Base-by-base conservation (phyloP, 2,888 invertebrate species). In the Aquatica leii region DNA sequence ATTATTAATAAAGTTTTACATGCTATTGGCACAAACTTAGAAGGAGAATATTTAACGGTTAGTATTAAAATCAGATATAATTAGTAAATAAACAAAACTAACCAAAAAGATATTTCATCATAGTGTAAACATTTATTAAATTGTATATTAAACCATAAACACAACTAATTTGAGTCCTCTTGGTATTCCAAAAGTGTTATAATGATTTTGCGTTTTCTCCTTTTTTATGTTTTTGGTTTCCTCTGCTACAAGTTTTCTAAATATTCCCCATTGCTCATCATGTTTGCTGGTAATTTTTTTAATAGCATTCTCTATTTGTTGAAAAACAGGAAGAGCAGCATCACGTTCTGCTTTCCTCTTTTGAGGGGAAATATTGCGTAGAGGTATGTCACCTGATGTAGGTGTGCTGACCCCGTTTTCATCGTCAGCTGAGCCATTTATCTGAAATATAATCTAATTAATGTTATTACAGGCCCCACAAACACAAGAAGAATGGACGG, bases 401-500 rank as follows among this genome's bases (percentile, higher is more conserved):
- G n/a, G n/a, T n/a, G n/a, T n/a, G n/a, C n/a, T n/a, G n/a, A n/a
- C n/a, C n/a, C n/a, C n/a, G n/a, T n/a, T n/a, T n/a, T n/a, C n/a
- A n/a, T n/a, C n/a, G n/a, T n/a, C n/a, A n/a, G n/a, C n/a, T n/a
- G n/a, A n/a, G n/a, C n/a, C n/a, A n/a, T n/a, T n/a, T 37, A 37
- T 37, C 40, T 40, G 40, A 40, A 40, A 40, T 40, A 12, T 40
- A 40, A 40, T 40, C 2, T 8, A 40, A 40, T 37, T 37, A 37
- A 37, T 37, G 37, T 37, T 40, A 40, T 37, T 37, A 37, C 37
- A n/a, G n/a, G n/a, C n/a, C n/a, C n/a, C n/a, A n/a, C n/a, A n/a
- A n/a, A n/a, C n/a, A n/a, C n/a, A n/a, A 37, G 37, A 37, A 37
- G 37, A 40, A 40, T 40, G 8, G 8, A 4, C n/a, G 14, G 2